Evolutionary conservation across 2,797 vertebrate genomes (phyloP), one percentile per base, ranked within the genome.

Genomic region (Tokudaia tokunoshimensis): DNA sequence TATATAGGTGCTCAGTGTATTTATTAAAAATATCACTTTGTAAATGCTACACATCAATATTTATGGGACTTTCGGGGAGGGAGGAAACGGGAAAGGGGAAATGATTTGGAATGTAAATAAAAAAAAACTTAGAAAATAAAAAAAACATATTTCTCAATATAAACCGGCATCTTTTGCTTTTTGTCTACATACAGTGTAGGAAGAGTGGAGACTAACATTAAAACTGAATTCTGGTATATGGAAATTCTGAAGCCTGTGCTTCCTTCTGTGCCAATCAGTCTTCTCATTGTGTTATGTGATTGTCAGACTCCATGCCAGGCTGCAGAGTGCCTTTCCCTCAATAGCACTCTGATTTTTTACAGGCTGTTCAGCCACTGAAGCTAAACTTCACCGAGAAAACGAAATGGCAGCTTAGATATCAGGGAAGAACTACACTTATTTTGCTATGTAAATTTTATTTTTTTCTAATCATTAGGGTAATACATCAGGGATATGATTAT

Each of bases 111-210:
- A n/a, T n/a, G n/a, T n/a, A n/a, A n/a, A n/a, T n/a, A n/a, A n/a
- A n/a, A n/a, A n/a, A n/a, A n/a, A n/a, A n/a, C n/a, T n/a, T n/a
- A n/a, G n/a, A n/a, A n/a, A n/a, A n/a, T n/a, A n/a, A n/a, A n/a
- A n/a, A n/a, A n/a, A n/a, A n/a, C n/a, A n/a, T n/a, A n/a, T 75
- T 86, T 92, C n/a, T 83, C 24, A 83, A 92, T 85, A 86, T 20
- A 22, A 89, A 79, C 0, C 6, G 31, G 4, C n/a, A 44, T 78
- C 84, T 94, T 95, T 92, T 91, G 22, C 67, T 74, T 89, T 92
- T 92, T 93, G 20, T 83, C 13, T 37, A 59, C 41, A 72, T 17
- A 57, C 9, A 78, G 31, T 61, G 37, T 89, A 89, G 86, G 61
- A 86, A 93, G 91, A 91, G n/a, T 10, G 87, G 65, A 84, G 7